Conservation (phyloP, 35 echinoderm and acorn worm species). For the Heliocidaris erythrogramma region DNA sequence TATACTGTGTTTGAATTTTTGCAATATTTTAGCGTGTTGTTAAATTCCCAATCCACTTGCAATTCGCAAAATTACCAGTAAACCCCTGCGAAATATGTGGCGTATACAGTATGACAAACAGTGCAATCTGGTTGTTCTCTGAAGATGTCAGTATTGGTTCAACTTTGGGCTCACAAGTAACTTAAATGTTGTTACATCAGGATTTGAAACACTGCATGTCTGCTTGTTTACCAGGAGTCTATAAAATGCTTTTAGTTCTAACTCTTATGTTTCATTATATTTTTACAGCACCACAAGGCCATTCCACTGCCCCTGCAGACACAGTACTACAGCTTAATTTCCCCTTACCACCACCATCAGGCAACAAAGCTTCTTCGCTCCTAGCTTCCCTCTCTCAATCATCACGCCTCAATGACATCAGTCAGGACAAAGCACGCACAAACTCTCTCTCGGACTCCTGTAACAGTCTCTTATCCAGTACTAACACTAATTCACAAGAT, state of each 20-base stretch:
- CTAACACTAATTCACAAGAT: conserved; percentile 34
- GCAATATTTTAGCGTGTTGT: no score
- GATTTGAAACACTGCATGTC: no score
- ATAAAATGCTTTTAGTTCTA: neutral
- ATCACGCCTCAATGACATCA: neutral
- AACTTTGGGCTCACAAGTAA: no score
- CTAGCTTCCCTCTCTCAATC: conserved; percentile 23
- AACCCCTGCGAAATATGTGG: no score
- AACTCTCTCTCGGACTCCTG: conserved; percentile 40
- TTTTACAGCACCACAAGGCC: conserved; percentile 80
- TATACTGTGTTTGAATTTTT: no score
- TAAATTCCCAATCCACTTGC: no score
- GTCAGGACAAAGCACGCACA: conserved; percentile 36
- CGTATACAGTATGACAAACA: no score
- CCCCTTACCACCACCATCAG: conserved; percentile 60
- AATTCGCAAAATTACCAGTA: no score
- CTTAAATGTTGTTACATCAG: no score
- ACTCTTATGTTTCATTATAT: neutral
- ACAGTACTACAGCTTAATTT: conserved; percentile 99
- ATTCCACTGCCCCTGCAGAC: conserved; percentile 99
- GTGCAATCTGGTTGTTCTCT: no score
- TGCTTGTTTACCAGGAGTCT: no score
- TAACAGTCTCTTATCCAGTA: conserved; percentile 30
- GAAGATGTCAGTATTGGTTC: no score
- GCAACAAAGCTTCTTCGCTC: conserved; percentile 12